These are phyloP conservation scores for Myrmecobius fasciatus DNA, from an alignment of 2,113 vertebrate species.

Conservation along the genomic window DNA sequence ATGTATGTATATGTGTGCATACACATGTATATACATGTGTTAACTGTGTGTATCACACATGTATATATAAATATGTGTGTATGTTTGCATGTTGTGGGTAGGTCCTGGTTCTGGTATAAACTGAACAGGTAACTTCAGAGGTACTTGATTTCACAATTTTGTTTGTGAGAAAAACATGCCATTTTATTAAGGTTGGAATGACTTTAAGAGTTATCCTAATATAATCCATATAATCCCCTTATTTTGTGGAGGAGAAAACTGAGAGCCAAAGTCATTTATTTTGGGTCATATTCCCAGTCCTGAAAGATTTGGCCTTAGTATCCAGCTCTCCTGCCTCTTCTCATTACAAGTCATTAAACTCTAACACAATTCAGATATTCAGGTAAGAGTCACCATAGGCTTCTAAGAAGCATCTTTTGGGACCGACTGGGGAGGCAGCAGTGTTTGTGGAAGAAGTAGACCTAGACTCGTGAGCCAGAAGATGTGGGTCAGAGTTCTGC, in stretches of 20 bases:
- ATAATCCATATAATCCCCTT: background rate
- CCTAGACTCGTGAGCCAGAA: background rate
- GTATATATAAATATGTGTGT: background rate
- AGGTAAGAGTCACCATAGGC: background rate
- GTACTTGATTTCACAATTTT: background rate
- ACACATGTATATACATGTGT: too few species aligned
- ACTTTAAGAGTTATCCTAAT: background rate
- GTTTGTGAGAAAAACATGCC: background rate
- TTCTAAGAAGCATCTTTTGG: background rate
- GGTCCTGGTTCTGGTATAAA: background rate
- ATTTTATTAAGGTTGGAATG: background rate
- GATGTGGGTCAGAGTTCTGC: background rate
- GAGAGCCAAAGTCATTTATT: background rate
- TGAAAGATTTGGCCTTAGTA: background rate
- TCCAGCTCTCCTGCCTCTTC: background rate
- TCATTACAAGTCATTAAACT: slow-evolving; percentile 9
- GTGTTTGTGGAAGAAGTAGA: background rate
- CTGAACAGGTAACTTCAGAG: background rate
- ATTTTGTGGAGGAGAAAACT: background rate
- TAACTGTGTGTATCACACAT: too few species aligned
- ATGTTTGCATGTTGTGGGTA: background rate
- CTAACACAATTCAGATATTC: slow-evolving; percentile 17
- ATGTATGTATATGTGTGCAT: too few species aligned
- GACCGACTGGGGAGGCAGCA: background rate
- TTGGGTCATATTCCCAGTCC: background rate